These are phyloP conservation scores for Tinea trinotella DNA, from an alignment of 2,888 invertebrate genomes.

Conservation along the genomic window DNA sequence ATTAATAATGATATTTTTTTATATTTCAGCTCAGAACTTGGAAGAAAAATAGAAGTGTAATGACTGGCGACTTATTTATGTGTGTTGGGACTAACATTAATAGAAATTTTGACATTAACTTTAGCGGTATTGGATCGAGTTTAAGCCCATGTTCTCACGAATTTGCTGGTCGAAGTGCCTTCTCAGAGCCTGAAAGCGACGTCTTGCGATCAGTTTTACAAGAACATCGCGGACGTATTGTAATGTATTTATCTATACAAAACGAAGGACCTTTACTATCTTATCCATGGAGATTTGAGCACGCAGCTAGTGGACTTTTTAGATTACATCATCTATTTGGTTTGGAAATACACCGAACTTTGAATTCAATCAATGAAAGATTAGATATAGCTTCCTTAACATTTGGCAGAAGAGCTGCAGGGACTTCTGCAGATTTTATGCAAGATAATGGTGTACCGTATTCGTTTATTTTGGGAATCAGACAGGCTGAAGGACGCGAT, in stretches of 20 bases:
- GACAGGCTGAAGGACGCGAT: conserved; percentile 30
- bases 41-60: conserved; percentile 75
- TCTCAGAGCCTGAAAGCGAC: conserved; percentile 78
- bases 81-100: conserved; percentile 83
- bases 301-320: conserved; percentile 51
- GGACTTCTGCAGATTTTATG: conserved; percentile 48
- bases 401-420: conserved; percentile 45
- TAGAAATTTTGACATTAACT: conserved; percentile 81
- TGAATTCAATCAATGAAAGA: conserved; percentile 27
- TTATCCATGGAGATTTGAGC: conserved; percentile 79
- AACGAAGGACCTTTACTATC: conserved; percentile 79
- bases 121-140: conserved; percentile 75
- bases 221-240: conserved; percentile 52
- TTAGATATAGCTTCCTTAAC: conserved; percentile 40
- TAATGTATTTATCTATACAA: conserved; percentile 81
- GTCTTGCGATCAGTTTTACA: conserved; percentile 71
- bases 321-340: conserved; percentile 42
- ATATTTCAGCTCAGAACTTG: conserved; percentile 72
- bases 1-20: conserved; percentile 27
- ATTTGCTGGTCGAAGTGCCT: conserved; percentile 73
- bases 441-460: conserved; percentile 36
- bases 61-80: conserved; percentile 37
- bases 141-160: conserved; percentile 73
- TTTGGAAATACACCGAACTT: conserved; percentile 37
- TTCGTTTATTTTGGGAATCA: conserved; percentile 45